A percentile compares a stretch with the other conserved stretches of the same genome.
Evolutionary conservation across 2,797 vertebrate genomes (phyloP).

Genomic region (Pseudochromis fuscus): DNA sequence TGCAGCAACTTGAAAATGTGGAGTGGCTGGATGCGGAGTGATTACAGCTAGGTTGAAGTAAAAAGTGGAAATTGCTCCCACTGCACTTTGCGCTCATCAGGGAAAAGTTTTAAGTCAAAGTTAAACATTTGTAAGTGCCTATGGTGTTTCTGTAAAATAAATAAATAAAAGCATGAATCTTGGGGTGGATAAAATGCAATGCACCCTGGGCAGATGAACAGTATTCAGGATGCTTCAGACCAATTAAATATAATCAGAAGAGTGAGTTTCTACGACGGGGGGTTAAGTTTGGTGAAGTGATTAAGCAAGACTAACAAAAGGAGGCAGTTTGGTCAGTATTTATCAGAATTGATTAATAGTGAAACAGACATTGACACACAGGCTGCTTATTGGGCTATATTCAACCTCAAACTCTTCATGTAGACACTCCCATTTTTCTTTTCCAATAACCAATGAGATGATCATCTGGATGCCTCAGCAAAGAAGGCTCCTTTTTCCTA

Average conservation of each 20-base stretch:
- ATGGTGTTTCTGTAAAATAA: background rate
- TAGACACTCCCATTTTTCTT: background rate
- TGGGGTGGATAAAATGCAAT: background rate
- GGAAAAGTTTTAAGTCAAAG: background rate
- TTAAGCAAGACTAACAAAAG: too few species aligned
- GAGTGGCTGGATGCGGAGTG: constrained; percentile 11
- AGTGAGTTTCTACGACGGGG: background rate
- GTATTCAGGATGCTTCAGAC: background rate
- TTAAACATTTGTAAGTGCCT: background rate
- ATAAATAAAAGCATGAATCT: background rate
- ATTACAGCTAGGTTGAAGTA: constrained; percentile 14
- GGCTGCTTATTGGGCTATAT: background rate
- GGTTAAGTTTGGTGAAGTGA: too few species aligned
- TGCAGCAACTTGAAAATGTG: constrained; percentile 46
- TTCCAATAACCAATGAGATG: background rate
- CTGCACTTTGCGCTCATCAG: background rate
- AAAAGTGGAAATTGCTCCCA: background rate
- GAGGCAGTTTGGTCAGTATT: background rate
- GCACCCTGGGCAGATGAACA: background rate
- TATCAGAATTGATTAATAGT: background rate
- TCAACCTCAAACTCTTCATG: background rate
- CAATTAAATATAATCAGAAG: background rate
- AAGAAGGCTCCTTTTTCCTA: background rate
- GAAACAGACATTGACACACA: background rate
- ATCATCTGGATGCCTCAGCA: background rate